phyloP scores from a whole-genome alignment of 2,113 vertebrate species.

The Leptobrachium leishanense region DNA sequence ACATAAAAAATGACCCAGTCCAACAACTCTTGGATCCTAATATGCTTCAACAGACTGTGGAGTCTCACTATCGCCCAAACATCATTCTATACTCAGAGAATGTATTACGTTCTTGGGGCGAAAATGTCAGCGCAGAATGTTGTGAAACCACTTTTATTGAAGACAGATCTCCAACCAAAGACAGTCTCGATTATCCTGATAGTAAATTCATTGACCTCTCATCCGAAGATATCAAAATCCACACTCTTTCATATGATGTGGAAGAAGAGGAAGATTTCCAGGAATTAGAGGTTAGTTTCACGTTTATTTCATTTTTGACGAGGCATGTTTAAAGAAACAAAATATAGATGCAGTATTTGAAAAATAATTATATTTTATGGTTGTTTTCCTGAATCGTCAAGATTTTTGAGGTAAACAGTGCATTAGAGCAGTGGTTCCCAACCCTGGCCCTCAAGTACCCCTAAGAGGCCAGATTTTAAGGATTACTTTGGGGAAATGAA shows the following conservation, averaged over 20 bases:
- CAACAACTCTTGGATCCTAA: constrained; percentile 86
- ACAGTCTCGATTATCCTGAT: constrained; percentile 76
- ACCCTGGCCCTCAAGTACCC: too few relatives aligned
- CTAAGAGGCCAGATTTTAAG: too few relatives aligned
- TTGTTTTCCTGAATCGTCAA: too few relatives aligned
- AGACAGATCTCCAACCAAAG: constrained; percentile 73
- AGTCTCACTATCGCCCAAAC: constrained; percentile 75
- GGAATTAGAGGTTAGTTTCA: constrained; percentile 84
- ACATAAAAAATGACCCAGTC: constrained; percentile 57
- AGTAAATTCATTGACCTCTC: constrained; percentile 82
- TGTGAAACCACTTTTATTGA: constrained; percentile 95
- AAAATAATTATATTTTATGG: too few relatives aligned
- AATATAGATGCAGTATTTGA: too few relatives aligned
- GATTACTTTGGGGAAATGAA: too few relatives aligned
- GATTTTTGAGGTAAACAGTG: too few relatives aligned
- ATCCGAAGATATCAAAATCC: constrained; percentile 81
- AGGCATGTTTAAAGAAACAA: too few relatives aligned
- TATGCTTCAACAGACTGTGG: constrained; percentile 73
- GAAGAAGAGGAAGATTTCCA: constrained; percentile 90
- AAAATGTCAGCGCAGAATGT: constrained; percentile 73
- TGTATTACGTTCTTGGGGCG: constrained; percentile 77
- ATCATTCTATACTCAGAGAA: constrained; percentile 85
- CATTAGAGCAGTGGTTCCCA: too few relatives aligned
- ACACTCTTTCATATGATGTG: constrained; percentile 85
- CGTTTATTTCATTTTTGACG: neutral